These are phyloP conservation scores for Myiothlypis chrysogaster DNA, from an alignment of 2,797 vertebrate genomes.

Conservation along the genomic window DNA sequence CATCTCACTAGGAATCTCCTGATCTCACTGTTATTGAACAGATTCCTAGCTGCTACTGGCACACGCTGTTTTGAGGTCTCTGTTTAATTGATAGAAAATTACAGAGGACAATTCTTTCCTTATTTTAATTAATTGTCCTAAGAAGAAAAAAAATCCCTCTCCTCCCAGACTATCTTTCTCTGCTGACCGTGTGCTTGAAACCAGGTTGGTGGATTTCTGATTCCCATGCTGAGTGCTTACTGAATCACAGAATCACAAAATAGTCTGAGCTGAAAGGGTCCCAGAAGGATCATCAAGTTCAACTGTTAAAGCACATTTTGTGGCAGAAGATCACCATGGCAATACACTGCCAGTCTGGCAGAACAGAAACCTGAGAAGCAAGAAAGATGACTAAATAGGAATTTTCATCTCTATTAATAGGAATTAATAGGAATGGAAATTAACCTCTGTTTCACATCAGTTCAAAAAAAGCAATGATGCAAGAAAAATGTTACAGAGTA, in stretches of 20 bases:
- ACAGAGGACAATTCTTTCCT: neutral
- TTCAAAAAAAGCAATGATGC: neutral
- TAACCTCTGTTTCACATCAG: neutral
- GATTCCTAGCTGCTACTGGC: neutral
- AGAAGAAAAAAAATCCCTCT: neutral
- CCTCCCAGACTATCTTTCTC: neutral
- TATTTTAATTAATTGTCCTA: neutral
- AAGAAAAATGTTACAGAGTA: neutral
- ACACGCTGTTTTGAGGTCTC: neutral
- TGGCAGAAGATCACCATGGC: neutral
- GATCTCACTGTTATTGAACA: neutral
- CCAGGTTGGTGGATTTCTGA: neutral
- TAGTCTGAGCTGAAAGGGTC: neutral
- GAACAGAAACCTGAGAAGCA: neutral
- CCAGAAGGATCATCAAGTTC: neutral
- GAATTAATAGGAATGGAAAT: neutral
- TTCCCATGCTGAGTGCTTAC: fast-evolving
- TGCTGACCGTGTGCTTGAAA: neutral
- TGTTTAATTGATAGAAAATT: neutral
- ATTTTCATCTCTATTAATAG: neutral
- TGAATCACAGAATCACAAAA: neutral
- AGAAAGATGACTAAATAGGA: neutral
- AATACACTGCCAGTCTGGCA: neutral
- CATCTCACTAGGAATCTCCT: neutral
- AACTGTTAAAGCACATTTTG: neutral